phyloP scores from a whole-genome alignment of 2,113 vertebrate species.

The Serilophus lunatus region DNA sequence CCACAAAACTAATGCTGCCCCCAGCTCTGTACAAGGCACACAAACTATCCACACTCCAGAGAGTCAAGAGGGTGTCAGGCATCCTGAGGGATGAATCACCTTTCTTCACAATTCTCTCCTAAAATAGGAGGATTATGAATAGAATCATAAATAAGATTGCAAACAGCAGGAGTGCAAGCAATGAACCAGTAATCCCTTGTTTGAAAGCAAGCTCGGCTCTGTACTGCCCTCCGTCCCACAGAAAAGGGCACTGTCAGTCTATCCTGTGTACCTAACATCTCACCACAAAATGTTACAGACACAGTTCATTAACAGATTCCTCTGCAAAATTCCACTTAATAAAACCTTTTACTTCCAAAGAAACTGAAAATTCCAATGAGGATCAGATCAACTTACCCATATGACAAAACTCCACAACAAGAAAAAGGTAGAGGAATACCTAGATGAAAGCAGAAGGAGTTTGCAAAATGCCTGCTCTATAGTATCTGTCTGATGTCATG shows the following conservation, averaged over 20 bases:
- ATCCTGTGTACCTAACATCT: background rate
- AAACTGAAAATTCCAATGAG: background rate
- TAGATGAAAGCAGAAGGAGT: background rate
- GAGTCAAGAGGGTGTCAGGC: background rate
- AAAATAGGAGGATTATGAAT: background rate
- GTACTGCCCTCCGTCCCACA: background rate
- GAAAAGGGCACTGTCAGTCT: background rate
- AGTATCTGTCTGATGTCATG: background rate
- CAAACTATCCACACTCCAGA: background rate
- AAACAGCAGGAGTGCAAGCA: background rate
- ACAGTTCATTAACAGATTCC: background rate
- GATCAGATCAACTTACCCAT: background rate
- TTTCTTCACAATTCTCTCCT: background rate
- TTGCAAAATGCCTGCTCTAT: background rate
- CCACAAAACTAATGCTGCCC: background rate
- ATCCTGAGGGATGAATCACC: background rate
- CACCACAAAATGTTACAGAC: background rate
- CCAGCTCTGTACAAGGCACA: background rate
- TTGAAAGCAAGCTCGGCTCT: background rate
- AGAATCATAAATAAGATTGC: background rate
- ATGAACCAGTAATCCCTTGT: background rate
- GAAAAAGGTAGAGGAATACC: background rate
- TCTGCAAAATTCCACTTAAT: background rate
- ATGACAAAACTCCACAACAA: background rate
- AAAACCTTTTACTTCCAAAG: background rate